A percentile compares a stretch with the other conserved stretches of the same genome.
phyloP scores from a whole-genome alignment of 1,140 invertebrate genomes.

The Dryas iulia region DNA sequence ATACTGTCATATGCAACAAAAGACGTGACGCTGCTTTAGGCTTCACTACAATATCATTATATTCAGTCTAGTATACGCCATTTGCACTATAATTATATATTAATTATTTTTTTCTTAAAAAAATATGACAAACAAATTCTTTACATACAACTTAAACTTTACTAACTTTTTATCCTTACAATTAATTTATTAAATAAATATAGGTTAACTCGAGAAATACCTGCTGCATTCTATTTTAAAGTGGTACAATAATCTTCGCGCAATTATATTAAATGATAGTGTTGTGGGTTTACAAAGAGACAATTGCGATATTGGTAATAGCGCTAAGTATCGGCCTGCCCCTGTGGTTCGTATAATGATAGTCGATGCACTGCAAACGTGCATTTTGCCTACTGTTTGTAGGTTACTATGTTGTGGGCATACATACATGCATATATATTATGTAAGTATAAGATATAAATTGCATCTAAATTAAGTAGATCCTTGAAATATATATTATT shows the following conservation, averaged over 20 bases:
- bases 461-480: too few species aligned
- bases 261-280: constrained; percentile 17
- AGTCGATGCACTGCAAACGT: neutral
- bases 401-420: neutral
- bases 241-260: constrained; percentile 7
- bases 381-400: constrained; percentile 8
- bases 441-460: too few species aligned
- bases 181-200: neutral
- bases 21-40: too few species aligned
- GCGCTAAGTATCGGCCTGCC: constrained; percentile 4
- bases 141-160: too few species aligned
- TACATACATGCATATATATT: neutral
- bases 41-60: too few species aligned
- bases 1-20: too few species aligned
- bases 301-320: constrained; percentile 16
- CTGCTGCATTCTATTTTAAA: neutral
- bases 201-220: neutral
- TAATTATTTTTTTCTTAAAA: too few species aligned
- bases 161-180: too few species aligned
- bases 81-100: too few species aligned
- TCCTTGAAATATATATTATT: too few species aligned
- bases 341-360: constrained; percentile 12
- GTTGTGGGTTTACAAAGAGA: constrained; percentile 10
- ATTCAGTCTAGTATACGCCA: too few species aligned
- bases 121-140: too few species aligned